Evolutionary conservation across 1,140 invertebrate species (phyloP).

Genomic region (Pseudomyrmex flavicornis): DNA sequence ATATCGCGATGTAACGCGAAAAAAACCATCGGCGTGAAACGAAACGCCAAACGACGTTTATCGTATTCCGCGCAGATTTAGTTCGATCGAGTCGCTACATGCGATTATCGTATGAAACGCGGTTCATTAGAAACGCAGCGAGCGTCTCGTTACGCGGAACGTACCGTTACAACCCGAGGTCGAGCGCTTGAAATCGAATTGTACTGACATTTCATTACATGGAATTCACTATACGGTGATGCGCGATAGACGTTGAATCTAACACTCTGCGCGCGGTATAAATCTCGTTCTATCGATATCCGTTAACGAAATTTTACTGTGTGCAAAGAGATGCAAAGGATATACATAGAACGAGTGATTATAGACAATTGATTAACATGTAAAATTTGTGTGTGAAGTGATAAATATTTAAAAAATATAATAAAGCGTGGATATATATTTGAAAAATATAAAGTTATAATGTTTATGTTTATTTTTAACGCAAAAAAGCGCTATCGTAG

Average conservation of each 20-base stretch:
- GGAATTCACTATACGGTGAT: slow-evolving; percentile 48
- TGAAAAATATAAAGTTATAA: too few relatives aligned
- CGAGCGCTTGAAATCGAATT: slow-evolving; percentile 49
- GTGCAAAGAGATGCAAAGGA: slow-evolving; percentile 5
- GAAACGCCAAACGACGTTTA: slow-evolving; percentile 53
- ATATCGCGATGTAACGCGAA: slow-evolving; percentile 37
- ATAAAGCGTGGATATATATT: background rate
- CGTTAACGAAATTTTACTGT: slow-evolving; percentile 40
- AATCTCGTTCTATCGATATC: slow-evolving; percentile 50
- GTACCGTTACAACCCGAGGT: slow-evolving; percentile 34
- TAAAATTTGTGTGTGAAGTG: background rate
- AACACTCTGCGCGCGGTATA: slow-evolving; percentile 21
- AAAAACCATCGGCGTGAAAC: slow-evolving; percentile 39
- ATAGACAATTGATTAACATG: slow-evolving; percentile 16
- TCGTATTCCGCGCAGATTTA: slow-evolving; percentile 29
- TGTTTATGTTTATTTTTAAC: too few relatives aligned
- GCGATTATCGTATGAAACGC: slow-evolving; percentile 55
- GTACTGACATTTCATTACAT: slow-evolving; percentile 54
- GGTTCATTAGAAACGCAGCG: slow-evolving; percentile 57
- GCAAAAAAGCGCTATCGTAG: too few relatives aligned
- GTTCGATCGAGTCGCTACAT: slow-evolving; percentile 43
- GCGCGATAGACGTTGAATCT: slow-evolving; percentile 42
- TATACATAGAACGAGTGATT: background rate
- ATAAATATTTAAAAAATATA: too few relatives aligned
- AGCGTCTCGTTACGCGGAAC: slow-evolving; percentile 30